Evolutionary conservation across 2,797 vertebrate species (phyloP).

Genomic region (Sitta carolinensis): DNA sequence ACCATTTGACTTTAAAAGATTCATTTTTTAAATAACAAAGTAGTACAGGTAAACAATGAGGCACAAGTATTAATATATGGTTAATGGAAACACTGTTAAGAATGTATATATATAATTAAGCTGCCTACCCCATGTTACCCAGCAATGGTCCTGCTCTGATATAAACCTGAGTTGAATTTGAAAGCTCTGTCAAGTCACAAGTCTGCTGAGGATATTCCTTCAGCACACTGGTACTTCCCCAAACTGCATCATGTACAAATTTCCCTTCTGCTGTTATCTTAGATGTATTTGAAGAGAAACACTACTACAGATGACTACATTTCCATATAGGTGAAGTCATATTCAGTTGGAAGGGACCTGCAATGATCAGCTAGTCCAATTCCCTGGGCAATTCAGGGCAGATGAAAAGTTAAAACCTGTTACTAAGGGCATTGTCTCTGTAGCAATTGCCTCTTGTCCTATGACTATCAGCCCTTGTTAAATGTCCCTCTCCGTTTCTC

Average conservation of each 20-base stretch:
- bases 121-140: background rate
- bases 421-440: background rate
- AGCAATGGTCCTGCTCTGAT: background rate
- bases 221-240: background rate
- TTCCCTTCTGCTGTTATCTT: background rate
- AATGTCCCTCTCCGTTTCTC: background rate
- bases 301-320: background rate
- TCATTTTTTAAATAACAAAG: background rate
- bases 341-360: background rate
- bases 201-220: background rate
- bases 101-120: background rate
- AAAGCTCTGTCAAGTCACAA: background rate
- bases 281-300: background rate
- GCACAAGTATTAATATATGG: background rate
- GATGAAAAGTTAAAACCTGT: background rate
- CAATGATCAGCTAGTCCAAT: background rate
- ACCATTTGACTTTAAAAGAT: background rate
- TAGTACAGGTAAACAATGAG: background rate
- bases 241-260: background rate
- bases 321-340: background rate
- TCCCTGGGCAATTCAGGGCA: background rate
- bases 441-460: background rate
- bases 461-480: fast-evolving
- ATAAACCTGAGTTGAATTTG: background rate
- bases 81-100: background rate